Evolutionary conservation across 2,888 invertebrate genomes (phyloP), one percentile per base, ranked within the genome.

Genomic region (Dynastes grantii): DNA sequence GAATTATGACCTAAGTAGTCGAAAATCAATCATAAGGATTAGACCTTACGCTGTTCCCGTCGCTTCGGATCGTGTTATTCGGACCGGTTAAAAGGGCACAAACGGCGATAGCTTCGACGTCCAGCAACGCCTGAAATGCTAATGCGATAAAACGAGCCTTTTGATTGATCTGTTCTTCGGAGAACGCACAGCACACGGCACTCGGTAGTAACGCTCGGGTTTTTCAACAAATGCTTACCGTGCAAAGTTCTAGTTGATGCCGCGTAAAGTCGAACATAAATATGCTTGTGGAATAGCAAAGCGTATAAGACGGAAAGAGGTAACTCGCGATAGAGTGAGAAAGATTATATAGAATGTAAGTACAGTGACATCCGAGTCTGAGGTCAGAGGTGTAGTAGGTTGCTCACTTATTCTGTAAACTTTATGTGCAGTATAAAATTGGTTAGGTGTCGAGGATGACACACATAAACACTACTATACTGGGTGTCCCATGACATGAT

Each of bases 11-110:
- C 40, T 16, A 65, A 65, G 65, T 40, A 65, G 65, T 65, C 65
- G 65, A 65, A 65, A 65, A 65, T 65, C 65, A 65, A 65, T 65
- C 65, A 65, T 65, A 65, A 40, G 65, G 65, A 65, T 65, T 65
- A 65, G 65, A 13, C 65, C 65, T 65, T 65, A 40, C 37, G 22
- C 0, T 65, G 37, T n/a, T 65, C 65, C 16, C 37, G 16, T 13
- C 37, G 40, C 9, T 45, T 45, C 45, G 45, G 45, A 45, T 45
- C 45, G 45, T 11, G 45, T 45, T 45, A 8, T 45, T 45, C 45
- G 45, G 45, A 45, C 45, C 45, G 45, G 45, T 11, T 45, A 45
- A 45, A 11, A 45, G 45, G 45, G 45, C 45, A 45, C 8, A 11
- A 45, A 13, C 32, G 9, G 65, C 65, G 40, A 63, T 6, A 5